These are phyloP conservation scores for Lepidotrigona ventralis DNA, from an alignment of 1,140 invertebrate genomes.

Conservation along the genomic window DNA sequence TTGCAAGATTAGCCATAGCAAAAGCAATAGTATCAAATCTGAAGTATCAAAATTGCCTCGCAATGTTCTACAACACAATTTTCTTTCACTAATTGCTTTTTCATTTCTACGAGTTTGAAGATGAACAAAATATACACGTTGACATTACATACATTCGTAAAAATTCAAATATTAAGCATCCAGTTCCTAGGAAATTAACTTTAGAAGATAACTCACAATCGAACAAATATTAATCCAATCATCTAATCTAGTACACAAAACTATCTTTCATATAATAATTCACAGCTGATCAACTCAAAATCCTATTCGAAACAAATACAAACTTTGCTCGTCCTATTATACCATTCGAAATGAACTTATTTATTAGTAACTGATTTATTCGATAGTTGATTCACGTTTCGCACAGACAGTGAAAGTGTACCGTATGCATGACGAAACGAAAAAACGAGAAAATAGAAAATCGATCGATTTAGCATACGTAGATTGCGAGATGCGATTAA, in stretches of 20 bases:
- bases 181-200: neutral
- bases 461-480: constrained; percentile 65
- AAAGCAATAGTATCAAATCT: neutral
- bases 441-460: neutral
- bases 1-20: neutral
- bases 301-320: accelerated
- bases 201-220: neutral
- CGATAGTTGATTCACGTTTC: neutral
- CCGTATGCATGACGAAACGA: neutral
- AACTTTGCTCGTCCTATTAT: neutral
- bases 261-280: neutral
- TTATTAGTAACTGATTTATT: neutral
- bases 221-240: too few species aligned
- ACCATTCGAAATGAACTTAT: neutral
- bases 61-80: too few species aligned
- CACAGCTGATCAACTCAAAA: neutral
- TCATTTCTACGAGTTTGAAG: too few species aligned
- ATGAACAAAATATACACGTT: too few species aligned
- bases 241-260: neutral
- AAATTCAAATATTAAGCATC: neutral
- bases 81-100: too few species aligned
- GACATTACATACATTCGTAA: too few species aligned
- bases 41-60: too few species aligned
- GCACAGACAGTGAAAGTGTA: too few species aligned
- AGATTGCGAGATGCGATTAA: constrained; percentile 67